phyloP scores from a whole-genome alignment of 2,113 vertebrate species.

The Uropsilus gracilis region DNA sequence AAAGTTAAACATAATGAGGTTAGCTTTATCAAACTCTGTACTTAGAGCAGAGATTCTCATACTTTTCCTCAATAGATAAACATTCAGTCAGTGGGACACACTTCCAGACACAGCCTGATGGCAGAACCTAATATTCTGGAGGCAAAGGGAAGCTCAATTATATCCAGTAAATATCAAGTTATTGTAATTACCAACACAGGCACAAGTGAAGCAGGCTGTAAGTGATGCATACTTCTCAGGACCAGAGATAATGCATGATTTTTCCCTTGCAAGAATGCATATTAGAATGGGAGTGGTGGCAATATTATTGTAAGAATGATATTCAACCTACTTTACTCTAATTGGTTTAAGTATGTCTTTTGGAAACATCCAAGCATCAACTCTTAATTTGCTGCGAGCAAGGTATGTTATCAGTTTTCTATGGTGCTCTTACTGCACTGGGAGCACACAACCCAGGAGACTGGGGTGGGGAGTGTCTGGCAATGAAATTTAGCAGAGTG shows the following conservation, averaged over 20 bases:
- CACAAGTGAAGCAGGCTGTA: not conserved
- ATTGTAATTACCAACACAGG: not conserved
- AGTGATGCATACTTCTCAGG: not conserved
- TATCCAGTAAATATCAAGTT: not conserved
- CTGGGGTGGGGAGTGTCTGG: not conserved
- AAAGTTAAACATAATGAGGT: not conserved
- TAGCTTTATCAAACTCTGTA: not conserved
- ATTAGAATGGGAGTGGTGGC: not conserved
- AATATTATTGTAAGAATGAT: not conserved
- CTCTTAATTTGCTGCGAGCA: not conserved
- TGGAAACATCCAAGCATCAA: too few relatives aligned
- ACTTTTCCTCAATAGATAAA: not conserved
- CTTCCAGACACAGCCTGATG: not conserved
- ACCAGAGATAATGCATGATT: not conserved
- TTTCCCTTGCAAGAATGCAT: not conserved
- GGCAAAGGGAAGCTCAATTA: not conserved
- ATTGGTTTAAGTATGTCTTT: not conserved
- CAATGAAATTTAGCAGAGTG: not conserved
- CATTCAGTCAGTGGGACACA: not conserved
- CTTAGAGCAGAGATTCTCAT: not conserved
- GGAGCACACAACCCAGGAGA: not conserved
- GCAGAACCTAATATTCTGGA: not conserved
- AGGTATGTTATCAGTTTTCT: too few relatives aligned
- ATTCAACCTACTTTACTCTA: not conserved
- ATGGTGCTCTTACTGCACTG: accelerated